Base-by-base conservation (phyloP, 2,888 invertebrate species). In the Plagodis pulveraria region DNA sequence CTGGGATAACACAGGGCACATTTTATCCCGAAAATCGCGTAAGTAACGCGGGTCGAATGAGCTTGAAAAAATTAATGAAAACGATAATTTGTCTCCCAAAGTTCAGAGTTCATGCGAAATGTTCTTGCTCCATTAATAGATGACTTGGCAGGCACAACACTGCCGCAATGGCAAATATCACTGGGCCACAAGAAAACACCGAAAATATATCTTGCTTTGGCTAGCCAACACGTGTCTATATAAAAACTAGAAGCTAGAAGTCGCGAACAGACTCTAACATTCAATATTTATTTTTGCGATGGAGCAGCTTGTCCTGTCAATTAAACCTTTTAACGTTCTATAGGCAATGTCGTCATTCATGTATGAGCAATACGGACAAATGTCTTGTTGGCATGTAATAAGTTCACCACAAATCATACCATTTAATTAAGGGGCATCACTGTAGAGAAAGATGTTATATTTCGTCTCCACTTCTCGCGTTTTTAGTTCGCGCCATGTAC, bases 81-180 rank as follows among this genome's bases (percentile, higher is more conserved):
- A 36, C 7, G 9, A 33, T 42, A 53, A 8, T 36, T 11, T 50
- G 35, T 11, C 22, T 41, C 9, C 36, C n/a, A 82, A 84, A 87
- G 77, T 78, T 78, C 83, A 83, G 56, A 84, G 87, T 81, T 87
- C 86, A 78, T 74, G 77, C 76, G 67, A 83, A 88, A 84, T 80
- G 80, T 80, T 67, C 22, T 22, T 66, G 70, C 67, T 66, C 77
- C 72, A 72, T 77, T 80, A 84, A 83, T 86, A 86, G 80, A 76
- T 76, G 71, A 78, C 77, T 86, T 87, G 87, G 89, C 89, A 88
- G 77, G 80, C 83, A 73, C 68, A 64, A 71, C 72, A 73, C 72
- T 79, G 74, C 72, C 70, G 71, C 76, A 74, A 71, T 77, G 67
- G 72, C 66, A 90, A 90, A 91, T 91, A 87, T 89, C 90, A 91